Conservation (phyloP, 2,888 invertebrate genomes). For the Bruchidius siliquastri region DNA sequence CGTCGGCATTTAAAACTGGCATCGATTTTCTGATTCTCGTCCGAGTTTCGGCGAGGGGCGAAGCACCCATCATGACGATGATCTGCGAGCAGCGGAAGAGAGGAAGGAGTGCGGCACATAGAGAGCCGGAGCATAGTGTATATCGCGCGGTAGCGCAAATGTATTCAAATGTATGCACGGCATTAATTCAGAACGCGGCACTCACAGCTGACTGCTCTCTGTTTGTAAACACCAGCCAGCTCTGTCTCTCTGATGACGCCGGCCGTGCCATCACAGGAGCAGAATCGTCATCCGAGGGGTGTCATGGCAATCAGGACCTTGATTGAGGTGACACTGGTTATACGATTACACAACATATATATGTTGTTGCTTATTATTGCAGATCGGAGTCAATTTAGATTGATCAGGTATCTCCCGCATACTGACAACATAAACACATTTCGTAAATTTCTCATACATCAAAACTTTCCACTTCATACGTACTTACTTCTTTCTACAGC, state of each 20-base stretch:
- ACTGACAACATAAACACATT: no score
- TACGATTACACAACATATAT: background rate
- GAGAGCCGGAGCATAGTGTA: constrained; percentile 20
- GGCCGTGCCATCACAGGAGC: background rate
- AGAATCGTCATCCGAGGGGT: background rate
- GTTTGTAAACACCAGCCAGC: constrained; percentile 45
- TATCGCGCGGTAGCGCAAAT: constrained; percentile 36
- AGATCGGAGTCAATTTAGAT: no score
- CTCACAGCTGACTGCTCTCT: constrained; percentile 50
- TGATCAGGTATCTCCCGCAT: no score
- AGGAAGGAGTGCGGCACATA: constrained; percentile 15
- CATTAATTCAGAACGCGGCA: constrained; percentile 49
- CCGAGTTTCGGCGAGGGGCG: background rate
- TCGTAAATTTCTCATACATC: no score
- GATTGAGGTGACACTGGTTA: background rate
- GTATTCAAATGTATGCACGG: constrained; percentile 50
- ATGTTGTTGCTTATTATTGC: no score
- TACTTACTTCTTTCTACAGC: no score
- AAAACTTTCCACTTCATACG: no score
- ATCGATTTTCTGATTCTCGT: background rate
- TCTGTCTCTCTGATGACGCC: background rate
- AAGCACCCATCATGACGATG: background rate
- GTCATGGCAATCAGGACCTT: background rate
- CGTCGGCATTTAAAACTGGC: background rate
- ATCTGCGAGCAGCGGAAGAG: background rate